phyloP scores from a whole-genome alignment of 2,113 vertebrate genomes.

The Dasyprocta punctata region DNA sequence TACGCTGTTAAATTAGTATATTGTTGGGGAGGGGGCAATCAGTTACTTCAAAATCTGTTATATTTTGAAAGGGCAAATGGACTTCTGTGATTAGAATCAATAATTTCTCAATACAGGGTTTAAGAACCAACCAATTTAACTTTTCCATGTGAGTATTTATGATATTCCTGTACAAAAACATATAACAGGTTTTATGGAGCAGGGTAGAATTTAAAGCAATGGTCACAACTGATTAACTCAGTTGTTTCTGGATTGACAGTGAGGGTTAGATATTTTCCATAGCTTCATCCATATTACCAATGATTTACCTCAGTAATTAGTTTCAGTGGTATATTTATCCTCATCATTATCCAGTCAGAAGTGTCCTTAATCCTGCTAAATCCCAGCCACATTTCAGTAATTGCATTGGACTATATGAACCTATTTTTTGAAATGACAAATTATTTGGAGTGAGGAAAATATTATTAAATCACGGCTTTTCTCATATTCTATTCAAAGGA shows the following conservation, averaged over 20 bases:
- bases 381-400: neutral
- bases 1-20: neutral
- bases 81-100: neutral
- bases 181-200: neutral
- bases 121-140: neutral
- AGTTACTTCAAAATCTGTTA: neutral
- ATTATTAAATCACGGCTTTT: neutral
- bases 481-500: neutral
- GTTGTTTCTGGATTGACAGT: neutral
- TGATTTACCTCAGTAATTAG: neutral
- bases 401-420: neutral
- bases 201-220: neutral
- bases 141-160: neutral
- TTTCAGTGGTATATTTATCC: neutral
- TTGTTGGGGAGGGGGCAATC: neutral
- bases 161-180: neutral
- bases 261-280: neutral
- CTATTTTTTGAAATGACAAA: neutral
- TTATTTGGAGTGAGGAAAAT: neutral
- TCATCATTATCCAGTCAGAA: neutral
- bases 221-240: neutral
- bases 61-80: neutral
- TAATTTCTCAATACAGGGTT: neutral
- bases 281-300: neutral
- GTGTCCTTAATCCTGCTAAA: neutral